Evolutionary conservation across 2,888 invertebrate genomes (phyloP).

Genomic region (Kryphioiulus occultus): DNA sequence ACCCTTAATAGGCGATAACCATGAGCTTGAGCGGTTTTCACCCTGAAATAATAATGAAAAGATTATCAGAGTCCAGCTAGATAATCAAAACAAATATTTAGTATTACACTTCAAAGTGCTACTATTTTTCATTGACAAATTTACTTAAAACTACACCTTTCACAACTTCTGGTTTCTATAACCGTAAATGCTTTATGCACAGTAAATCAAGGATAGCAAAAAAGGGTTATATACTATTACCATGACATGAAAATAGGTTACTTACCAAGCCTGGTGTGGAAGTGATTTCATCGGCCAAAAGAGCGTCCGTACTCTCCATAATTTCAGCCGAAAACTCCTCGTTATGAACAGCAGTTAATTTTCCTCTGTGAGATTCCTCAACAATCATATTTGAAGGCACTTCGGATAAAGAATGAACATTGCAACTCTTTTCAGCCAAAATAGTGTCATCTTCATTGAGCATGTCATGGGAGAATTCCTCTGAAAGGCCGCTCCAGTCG

Average conservation of each 20-base stretch:
- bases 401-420: neutral
- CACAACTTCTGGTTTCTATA: no score
- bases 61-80: neutral
- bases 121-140: no score
- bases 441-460: slow-evolving; percentile 28
- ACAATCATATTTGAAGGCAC: neutral
- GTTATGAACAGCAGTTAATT: neutral
- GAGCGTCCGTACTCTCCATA: slow-evolving; percentile 60
- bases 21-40: neutral
- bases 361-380: neutral
- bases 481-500: neutral
- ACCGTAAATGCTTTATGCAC: no score
- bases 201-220: no score
- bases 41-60: neutral
- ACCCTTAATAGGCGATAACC: neutral
- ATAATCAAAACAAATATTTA: neutral
- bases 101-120: neutral
- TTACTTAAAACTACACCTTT: no score
- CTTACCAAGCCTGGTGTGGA: neutral
- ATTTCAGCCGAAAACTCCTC: slow-evolving; percentile 58
- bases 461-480: neutral
- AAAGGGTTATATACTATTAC: no score
- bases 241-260: neutral
- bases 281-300: slow-evolving; percentile 60
- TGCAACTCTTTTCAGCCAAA: slow-evolving; percentile 54